Base-by-base conservation (phyloP, 2,113 vertebrate species). In the Varanus komodoensis region DNA sequence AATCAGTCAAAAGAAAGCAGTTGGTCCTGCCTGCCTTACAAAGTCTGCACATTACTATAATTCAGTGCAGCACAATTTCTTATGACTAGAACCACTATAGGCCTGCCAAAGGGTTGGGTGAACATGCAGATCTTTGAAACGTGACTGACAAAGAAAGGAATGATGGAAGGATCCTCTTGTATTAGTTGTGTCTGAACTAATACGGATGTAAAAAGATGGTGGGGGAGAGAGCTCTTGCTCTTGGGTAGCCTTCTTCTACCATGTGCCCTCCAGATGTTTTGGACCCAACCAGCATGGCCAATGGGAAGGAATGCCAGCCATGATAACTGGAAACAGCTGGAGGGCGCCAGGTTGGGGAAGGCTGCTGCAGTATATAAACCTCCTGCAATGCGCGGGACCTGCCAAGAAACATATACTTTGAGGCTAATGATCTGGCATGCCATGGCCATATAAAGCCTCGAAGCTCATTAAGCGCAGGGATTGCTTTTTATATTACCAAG, bases 391-490 rank as follows among this genome's bases (percentile, higher is more conserved):
- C 82, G 67, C 84, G 82, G 48, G 29, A 34, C 19, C 61, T 82
- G 27, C 80, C 69, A 44, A 52, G 52, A 89, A 57, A 32, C 52
- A 64, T 50, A 12, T 17, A 50, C 32, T 68, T 78, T 54, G 57
- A 74, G 69, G 23, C 44, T 54, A 57, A 84, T 79, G 61, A 68
- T 79, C 89, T 85, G 61, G 75, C 77, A 44, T 38, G 17, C 64
- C n/a, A 77, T 44, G 64, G 38, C 52, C 61, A 6, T 27, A 68
- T 29, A 29, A 11, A 38, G 48, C 71, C 50, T 44, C 71, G 75
- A 19, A 71, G n/a, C 77, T 90, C 57, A 90, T 86, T 86, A 90
- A 86, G 44, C 11, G 34, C 48, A 15, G 48, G 50, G n/a, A 32
- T 25, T 80, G 14, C 48, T 71, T 89, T 52, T 67, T 69, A 14